Conservation (phyloP, 2,113 vertebrate species). For the Pteropus alecto region DNA sequence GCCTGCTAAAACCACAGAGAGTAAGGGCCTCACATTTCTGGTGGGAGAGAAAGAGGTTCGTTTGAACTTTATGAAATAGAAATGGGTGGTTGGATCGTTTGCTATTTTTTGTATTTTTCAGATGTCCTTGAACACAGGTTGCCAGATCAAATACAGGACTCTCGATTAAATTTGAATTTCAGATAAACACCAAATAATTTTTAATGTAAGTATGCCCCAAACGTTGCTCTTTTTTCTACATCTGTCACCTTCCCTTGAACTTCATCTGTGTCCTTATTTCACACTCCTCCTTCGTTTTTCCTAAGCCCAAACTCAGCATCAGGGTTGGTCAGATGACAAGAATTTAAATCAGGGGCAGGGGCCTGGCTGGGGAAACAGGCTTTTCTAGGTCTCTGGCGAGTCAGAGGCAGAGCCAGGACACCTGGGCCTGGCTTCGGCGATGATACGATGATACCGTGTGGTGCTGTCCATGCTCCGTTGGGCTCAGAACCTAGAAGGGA, state of each 20-base stretch:
- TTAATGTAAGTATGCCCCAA: rapidly evolving
- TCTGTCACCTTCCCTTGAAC: neutral
- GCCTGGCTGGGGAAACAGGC: neutral
- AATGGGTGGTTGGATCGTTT: neutral
- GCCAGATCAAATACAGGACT: neutral
- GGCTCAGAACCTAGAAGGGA: neutral
- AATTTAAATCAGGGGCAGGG: neutral
- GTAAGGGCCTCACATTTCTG: rapidly evolving
- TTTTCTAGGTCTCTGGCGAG: rapidly evolving
- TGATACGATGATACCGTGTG: rapidly evolving
- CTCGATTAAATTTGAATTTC: neutral
- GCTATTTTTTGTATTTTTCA: no score
- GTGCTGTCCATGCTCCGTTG: rapidly evolving
- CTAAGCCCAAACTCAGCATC: neutral
- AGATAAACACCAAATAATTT: neutral
- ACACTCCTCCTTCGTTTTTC: neutral
- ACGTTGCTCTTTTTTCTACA: neutral
- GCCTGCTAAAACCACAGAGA: rapidly evolving
- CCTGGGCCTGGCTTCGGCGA: neutral
- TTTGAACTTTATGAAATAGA: neutral
- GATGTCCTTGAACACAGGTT: neutral
- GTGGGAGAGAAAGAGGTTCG: neutral
- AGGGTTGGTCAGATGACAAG: rapidly evolving
- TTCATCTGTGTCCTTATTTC: neutral
- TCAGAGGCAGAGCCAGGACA: neutral